Evolutionary conservation across 2,888 invertebrate species (phyloP), one percentile per base, ranked within the genome.

Genomic region (Andricus quercusramuli): DNA sequence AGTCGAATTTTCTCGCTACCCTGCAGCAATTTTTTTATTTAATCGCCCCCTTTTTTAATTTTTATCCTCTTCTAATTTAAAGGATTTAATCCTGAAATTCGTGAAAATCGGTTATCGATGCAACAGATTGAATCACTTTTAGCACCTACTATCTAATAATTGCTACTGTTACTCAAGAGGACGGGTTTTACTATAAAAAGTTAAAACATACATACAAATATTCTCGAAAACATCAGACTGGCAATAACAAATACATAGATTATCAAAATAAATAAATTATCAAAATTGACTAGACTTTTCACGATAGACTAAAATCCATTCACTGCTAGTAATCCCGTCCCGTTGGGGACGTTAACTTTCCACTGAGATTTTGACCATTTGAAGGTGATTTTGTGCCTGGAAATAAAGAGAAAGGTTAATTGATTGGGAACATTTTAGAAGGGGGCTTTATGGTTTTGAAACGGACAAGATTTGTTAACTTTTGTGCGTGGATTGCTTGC

Each of bases 361-460:
- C 91, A 68, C 88, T 86, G 20, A 91, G 86, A 85, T 90, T 91
- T 87, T 91, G 91, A 13, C 90, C 89, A 76, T 90, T 92, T 11
- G 92, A 92, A 77, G 91, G 88, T 47, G 92, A 92, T 86, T 92
- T 92, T 74, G 90, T 89, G 87, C 91, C 92, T 92, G 82, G 5
- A 86, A 85, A 68, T 76, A n/a, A 77, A 70, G 70, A 67, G 32
- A 17, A 20, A 81, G 17, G 32, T 44, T 44, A n/a, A 41, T 41
- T 37, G 11, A 37, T 41, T 67, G 15, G 2, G n/a, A 68, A 44
- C 47, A 25, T 47, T 47, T 64, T 64, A 1, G 1, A 29, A 8
- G 11, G 2, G 5, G 6, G 17, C 25, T 20, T 66, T 59, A 25
- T 66, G 17, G 25, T 32, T 77, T 67, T 1, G 20, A 76, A 80